These are phyloP conservation scores for Cybosia mesomella DNA, from an alignment of 2,888 invertebrate species.

Conservation along the genomic window DNA sequence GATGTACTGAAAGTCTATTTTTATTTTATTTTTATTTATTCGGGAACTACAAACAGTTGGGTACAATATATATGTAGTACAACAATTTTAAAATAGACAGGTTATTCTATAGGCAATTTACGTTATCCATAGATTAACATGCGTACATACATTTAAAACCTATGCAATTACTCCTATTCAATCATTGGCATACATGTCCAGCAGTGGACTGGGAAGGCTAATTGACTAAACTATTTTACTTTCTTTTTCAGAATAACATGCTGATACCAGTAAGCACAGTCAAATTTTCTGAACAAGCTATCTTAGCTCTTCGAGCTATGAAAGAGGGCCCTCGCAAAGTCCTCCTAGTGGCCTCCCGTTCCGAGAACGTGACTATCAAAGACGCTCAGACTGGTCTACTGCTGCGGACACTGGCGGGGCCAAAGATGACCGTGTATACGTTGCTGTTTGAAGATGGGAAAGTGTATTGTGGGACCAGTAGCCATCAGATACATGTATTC, in stretches of 20 bases:
- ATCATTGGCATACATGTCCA: too few relatives aligned
- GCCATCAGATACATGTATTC: constrained; percentile 90
- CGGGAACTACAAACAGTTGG: too few relatives aligned
- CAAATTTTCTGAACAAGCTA: constrained; percentile 89
- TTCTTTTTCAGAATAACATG: constrained; percentile 83
- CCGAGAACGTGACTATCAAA: constrained; percentile 90
- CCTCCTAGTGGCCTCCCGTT: constrained; percentile 90
- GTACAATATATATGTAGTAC: too few relatives aligned
- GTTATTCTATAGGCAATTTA: too few relatives aligned
- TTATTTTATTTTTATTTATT: too few relatives aligned
- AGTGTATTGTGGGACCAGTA: constrained; percentile 93
- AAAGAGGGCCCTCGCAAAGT: constrained; percentile 91
- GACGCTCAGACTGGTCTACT: constrained; percentile 91
- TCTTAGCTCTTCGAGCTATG: constrained; percentile 90
- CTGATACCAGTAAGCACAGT: constrained; percentile 83
- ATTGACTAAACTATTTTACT: too few relatives aligned
- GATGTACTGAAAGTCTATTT: too few relatives aligned
- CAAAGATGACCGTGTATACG: constrained; percentile 89
- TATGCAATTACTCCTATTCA: too few relatives aligned
- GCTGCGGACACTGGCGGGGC: constrained; percentile 88
- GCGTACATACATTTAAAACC: too few relatives aligned
- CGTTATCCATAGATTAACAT: too few relatives aligned
- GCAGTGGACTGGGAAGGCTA: too few relatives aligned
- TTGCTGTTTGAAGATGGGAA: constrained; percentile 89
- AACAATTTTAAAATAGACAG: too few relatives aligned